These are phyloP conservation scores for Cephus runcator DNA, from an alignment of 2,888 invertebrate genomes.

Conservation along the genomic window DNA sequence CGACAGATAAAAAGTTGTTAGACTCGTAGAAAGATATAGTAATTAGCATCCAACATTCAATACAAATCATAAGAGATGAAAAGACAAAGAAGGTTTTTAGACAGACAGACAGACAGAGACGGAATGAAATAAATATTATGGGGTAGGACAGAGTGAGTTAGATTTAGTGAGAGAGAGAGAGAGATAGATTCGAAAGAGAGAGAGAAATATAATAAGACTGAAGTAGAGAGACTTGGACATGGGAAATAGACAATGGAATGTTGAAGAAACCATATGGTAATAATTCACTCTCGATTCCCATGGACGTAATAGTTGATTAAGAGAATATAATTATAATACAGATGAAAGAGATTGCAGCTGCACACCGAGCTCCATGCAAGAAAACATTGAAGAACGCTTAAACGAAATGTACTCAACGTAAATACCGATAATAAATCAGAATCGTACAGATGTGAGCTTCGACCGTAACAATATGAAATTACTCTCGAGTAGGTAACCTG, in stretches of 20 bases:
- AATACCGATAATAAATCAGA: slow-evolving; percentile 43
- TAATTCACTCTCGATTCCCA: slow-evolving; percentile 14
- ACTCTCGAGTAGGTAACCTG: background rate
- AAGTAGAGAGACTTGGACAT: slow-evolving; percentile 10
- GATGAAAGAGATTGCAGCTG: slow-evolving; percentile 59
- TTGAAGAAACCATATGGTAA: slow-evolving; percentile 22
- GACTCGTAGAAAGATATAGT: slow-evolving; percentile 22
- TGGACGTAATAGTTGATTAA: background rate
- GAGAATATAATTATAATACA: slow-evolving; percentile 24
- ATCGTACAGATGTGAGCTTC: slow-evolving; percentile 30
- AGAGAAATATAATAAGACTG: background rate
- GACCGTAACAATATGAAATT: background rate
- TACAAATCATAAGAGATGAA: slow-evolving; percentile 45
- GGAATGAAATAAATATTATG: background rate
- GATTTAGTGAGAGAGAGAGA: background rate
- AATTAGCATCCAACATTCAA: slow-evolving; percentile 61
- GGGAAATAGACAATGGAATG: background rate
- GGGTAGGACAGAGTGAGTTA: background rate
- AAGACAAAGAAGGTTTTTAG: background rate
- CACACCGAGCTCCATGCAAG: slow-evolving; percentile 65
- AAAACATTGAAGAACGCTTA: slow-evolving; percentile 63
- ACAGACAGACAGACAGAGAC: background rate
- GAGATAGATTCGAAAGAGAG: background rate
- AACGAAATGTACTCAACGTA: slow-evolving; percentile 52
- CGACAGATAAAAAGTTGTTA: slow-evolving; percentile 39